Evolutionary conservation across 2,888 invertebrate genomes (phyloP), one percentile per base, ranked within the genome.

Genomic region (Phortica okadai): DNA sequence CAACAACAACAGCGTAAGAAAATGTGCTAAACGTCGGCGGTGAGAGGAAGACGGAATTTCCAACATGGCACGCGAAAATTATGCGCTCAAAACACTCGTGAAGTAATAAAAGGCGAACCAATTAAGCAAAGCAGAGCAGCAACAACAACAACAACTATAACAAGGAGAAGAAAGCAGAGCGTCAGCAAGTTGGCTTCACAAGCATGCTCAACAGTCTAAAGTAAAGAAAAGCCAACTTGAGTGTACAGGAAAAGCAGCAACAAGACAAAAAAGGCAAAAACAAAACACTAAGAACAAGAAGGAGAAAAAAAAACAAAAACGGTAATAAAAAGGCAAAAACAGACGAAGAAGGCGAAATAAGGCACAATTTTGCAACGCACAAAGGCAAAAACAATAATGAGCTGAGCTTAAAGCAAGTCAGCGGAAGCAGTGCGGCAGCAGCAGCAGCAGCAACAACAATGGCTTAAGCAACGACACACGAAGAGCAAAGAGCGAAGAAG

Each of bases 91-190:
- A 80, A 77, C 81, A 81, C 83, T 85, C 83, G 86, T 77, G 81
- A 83, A 87, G 84, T 86, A 88, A 88, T 89, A 84, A 89, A 87
- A 89, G 86, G 86, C 83, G 62, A 88, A 86, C 87, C 89, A 87
- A 88, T 87, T 87, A 88, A 88, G 86, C 88, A 81, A 82, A 81
- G 82, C 84, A 79, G 81, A 84, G 56, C 21, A 10, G 81, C 79
- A 81, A 78, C 81, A 75, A 79, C 73, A 79, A 76, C 76, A 82
- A 80, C 83, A 82, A 83, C 83, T 82, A 83, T 81, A 80, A 75
- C 73, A 33, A 54, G 7, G n/a, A 59, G 64, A 25, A 16, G 73
- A 62, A 41, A 41, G 66, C 8, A 41, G 33, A 10, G 14, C 50
- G 50, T 6, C 50, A 14, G 50, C 50, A 50, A 33, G 3, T 25